Base-by-base conservation (phyloP, 2,888 invertebrate genomes). In the Dolichomitus sp. region DNA sequence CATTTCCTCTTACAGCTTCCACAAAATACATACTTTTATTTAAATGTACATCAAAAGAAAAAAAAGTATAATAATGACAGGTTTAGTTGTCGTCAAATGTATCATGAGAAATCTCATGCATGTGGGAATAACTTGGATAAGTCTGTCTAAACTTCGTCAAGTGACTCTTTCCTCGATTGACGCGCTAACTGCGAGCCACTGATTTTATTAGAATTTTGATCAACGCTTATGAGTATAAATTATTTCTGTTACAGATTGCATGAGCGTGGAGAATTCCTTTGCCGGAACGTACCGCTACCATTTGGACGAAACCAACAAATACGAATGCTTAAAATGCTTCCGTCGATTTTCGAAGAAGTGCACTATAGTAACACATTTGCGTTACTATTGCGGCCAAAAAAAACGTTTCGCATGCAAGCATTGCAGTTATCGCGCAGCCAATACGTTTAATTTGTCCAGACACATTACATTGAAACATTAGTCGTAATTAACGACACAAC, bases 311-410 rank as follows among this genome's bases (percentile, higher is more conserved):
- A 84, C 83, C 14, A 90, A 90, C 73, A 85, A 86, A 30, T 92
- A 83, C 88, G 90, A 92, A 82, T 93, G 93, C 70, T 76, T 90
- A 11, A 90, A 87, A 48, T 93, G 93, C 76, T 87, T 87, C 30
- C 89, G 91, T 78, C 89, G 90, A 52, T 93, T 92, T 85, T 88
- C 91, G 19, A 91, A 92, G 75, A 92, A 92, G 86, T 92, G 92
- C 2, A 91, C 92, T 0, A 88, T 93, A 4, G 90, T 89, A 27
- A 88, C 92, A 27, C 93, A 93, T 73, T 83, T 91, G 69, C 90
- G 80, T 61, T 81, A 85, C 65, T 85, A 86, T 78, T 90, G 89
- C 80, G 88, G 88, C 14, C 81, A 85, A 14, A 86, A 86, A 12
- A 83, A 85, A 37, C 19, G 45, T 33, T 87, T 89, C 50, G 86